phyloP scores from a whole-genome alignment of 2,888 invertebrate species.

The Myopa tessellatipennis region DNA sequence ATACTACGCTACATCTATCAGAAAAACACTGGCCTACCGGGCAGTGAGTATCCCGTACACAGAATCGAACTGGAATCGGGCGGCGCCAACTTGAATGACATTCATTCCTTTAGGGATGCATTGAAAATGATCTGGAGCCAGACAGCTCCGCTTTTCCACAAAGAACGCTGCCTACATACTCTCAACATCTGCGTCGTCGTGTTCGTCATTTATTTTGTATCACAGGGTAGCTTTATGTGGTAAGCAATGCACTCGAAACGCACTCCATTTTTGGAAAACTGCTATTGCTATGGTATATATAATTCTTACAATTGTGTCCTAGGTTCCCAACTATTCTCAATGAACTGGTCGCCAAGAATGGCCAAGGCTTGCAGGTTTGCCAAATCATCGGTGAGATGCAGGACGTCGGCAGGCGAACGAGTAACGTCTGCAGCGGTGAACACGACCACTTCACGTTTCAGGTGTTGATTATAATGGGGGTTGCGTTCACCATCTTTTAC shows the following conservation, averaged over 20 bases:
- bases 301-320: background rate
- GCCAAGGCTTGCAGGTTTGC: slow-evolving; percentile 62
- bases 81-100: slow-evolving; percentile 58
- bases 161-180: slow-evolving; percentile 56
- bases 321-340: slow-evolving; percentile 64
- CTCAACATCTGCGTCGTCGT: slow-evolving; percentile 60
- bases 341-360: slow-evolving; percentile 60
- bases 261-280: background rate
- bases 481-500: slow-evolving; percentile 75
- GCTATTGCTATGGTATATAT: no score
- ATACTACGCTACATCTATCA: slow-evolving; percentile 74
- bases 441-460: slow-evolving; percentile 75
- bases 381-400: slow-evolving; percentile 49
- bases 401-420: background rate
- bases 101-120: slow-evolving; percentile 57
- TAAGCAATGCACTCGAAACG: slow-evolving; percentile 41
- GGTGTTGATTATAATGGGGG: slow-evolving; percentile 76
- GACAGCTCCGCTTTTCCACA: slow-evolving; percentile 61
- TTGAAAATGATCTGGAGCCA: slow-evolving; percentile 62
- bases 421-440: slow-evolving; percentile 68
- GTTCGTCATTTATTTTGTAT: slow-evolving; percentile 59
- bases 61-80: slow-evolving; percentile 52
- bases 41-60: slow-evolving; percentile 70
- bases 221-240: slow-evolving; percentile 66
- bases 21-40: slow-evolving; percentile 68